phyloP scores from a whole-genome alignment of 2,797 vertebrate genomes.

The Sitta carolinensis region DNA sequence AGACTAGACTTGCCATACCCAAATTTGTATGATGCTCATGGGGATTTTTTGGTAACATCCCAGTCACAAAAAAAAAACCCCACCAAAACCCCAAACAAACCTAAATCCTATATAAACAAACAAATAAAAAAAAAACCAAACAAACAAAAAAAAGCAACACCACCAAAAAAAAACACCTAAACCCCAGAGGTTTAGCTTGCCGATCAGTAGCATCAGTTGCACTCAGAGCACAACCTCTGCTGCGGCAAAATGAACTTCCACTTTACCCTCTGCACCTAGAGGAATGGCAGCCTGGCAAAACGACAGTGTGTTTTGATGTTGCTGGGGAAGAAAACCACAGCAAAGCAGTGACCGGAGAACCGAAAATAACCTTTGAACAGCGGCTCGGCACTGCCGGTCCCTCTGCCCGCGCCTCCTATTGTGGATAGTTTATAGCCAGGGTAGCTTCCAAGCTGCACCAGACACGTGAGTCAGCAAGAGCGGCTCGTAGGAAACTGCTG shows the following conservation, averaged over 20 bases:
- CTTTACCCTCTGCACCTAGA: not conserved
- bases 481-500: constrained; percentile 79
- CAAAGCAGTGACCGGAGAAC: constrained; percentile 52
- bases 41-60: not conserved
- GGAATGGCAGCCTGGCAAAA: not conserved
- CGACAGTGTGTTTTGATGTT: not conserved
- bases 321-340: constrained; percentile 30
- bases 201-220: rapidly evolving
- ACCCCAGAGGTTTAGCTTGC: not conserved
- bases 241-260: not conserved
- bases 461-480: constrained; percentile 81
- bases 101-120: not conserved
- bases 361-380: constrained; percentile 61
- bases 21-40: not conserved
- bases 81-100: not conserved
- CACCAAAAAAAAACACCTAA: not conserved
- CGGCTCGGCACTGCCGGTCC: constrained; percentile 16
- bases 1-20: not conserved
- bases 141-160: not conserved
- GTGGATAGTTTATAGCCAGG: constrained; percentile 62
- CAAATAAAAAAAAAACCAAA: not conserved
- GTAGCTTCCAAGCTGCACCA: constrained; percentile 67
- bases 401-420: constrained; percentile 31
- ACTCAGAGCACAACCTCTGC: not conserved
- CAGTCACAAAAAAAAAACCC: not conserved